These are phyloP conservation scores for Melanotaenia nigrans DNA, from an alignment of 2,797 vertebrate genomes.

Conservation along the genomic window DNA sequence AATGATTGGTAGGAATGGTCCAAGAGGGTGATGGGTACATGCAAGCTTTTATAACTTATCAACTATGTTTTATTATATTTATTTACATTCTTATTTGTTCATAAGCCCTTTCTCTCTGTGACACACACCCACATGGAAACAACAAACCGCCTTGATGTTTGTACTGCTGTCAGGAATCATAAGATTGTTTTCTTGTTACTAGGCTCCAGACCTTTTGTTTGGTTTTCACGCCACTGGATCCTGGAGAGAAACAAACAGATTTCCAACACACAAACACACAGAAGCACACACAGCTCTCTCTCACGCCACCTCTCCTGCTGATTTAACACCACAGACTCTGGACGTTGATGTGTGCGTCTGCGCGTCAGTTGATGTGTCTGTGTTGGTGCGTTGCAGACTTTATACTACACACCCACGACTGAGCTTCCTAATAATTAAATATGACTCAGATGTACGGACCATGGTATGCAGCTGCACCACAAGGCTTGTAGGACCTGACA, in stretches of 20 bases:
- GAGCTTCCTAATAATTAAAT: slow-evolving; percentile 77
- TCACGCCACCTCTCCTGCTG: slow-evolving; percentile 52
- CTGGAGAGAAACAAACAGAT: slow-evolving; percentile 72
- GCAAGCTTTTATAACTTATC: slow-evolving; percentile 14
- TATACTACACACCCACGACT: slow-evolving; percentile 53
- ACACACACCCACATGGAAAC: slow-evolving; percentile 10
- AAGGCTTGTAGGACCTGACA: slow-evolving; percentile 40
- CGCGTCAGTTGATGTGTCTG: slow-evolving; percentile 19
- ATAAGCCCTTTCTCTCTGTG: neutral
- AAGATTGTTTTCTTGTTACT: slow-evolving; percentile 63
- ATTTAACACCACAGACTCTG: slow-evolving; percentile 45
- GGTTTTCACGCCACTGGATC: slow-evolving; percentile 66
- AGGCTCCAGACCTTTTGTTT: slow-evolving; percentile 66
- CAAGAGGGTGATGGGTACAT: slow-evolving; percentile 21
- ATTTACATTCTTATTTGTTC: slow-evolving; percentile 12
- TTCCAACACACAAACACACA: slow-evolving; percentile 36
- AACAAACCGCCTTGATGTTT: slow-evolving; percentile 55
- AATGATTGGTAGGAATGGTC: slow-evolving; percentile 51
- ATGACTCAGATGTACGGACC: slow-evolving; percentile 66
- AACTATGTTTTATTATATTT: slow-evolving; percentile 5
- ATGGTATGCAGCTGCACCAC: slow-evolving; percentile 52
- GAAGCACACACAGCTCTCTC: slow-evolving; percentile 34
- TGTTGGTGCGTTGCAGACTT: slow-evolving; percentile 40
- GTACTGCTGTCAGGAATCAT: slow-evolving; percentile 54
- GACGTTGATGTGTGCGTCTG: slow-evolving; percentile 25